Percentiles rank a stretch among this genome's conserved stretches.
Conservation (phyloP, 2,113 vertebrate genomes). For the Grus americana region DNA sequence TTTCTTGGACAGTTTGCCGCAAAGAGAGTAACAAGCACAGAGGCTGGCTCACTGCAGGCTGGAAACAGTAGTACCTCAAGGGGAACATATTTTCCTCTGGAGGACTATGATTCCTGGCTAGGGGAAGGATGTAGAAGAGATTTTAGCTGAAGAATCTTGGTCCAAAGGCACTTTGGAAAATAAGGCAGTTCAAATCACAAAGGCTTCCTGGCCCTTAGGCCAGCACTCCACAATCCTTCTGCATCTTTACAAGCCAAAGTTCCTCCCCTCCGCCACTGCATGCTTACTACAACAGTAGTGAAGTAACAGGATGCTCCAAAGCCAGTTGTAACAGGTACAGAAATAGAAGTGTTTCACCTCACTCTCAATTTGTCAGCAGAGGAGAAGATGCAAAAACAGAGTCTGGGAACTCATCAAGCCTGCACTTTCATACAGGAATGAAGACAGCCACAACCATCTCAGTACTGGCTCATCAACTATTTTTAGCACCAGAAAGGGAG, state of each 20-base stretch:
- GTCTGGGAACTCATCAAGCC: not conserved
- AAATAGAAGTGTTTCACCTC: not conserved
- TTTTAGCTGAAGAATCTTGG: not conserved
- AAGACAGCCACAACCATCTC: slow-evolving; percentile 21
- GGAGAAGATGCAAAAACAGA: not conserved
- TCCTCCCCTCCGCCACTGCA: not conserved
- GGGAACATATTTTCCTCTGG: not conserved
- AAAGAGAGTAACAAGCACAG: not conserved
- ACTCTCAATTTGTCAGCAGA: not conserved
- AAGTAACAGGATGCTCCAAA: not conserved
- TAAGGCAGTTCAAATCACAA: not conserved
- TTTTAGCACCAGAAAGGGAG: slow-evolving; percentile 18
- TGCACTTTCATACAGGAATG: not conserved
- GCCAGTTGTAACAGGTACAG: not conserved
- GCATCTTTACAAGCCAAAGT: not conserved
- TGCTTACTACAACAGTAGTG: not conserved
- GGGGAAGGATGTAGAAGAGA: not conserved
- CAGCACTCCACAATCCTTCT: not conserved
- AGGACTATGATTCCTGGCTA: not conserved
- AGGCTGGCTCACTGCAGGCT: not conserved
- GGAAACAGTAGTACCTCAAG: not conserved
- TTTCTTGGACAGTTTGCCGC: not conserved
- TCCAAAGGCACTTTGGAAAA: not conserved
- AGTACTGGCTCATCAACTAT: not conserved
- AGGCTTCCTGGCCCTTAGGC: not conserved